Evolutionary conservation across 2,888 invertebrate genomes (phyloP).

Genomic region (Tipula helvola): DNA sequence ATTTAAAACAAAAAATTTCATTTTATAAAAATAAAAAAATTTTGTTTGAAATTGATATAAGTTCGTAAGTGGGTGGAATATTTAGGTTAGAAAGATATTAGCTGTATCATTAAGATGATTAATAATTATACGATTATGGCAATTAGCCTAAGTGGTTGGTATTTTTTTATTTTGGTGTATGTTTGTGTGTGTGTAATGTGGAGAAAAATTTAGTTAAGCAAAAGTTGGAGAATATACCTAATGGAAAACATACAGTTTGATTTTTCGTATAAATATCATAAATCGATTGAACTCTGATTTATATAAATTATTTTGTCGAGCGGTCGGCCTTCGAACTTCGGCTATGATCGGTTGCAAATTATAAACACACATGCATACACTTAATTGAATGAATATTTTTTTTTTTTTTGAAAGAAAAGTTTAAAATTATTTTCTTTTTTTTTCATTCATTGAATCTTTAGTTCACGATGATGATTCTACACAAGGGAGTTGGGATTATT

Average conservation of each 20-base stretch:
- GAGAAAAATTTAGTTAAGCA: not conserved
- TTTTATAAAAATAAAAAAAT: not conserved
- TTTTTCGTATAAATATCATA: not conserved
- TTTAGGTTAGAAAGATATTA: not conserved
- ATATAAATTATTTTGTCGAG: not conserved
- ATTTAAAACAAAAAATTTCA: not conserved
- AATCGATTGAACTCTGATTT: not conserved
- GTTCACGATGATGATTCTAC: not conserved
- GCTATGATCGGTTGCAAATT: not conserved
- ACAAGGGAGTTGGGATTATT: not conserved
- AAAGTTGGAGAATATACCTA: not conserved
- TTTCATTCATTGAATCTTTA: not conserved
- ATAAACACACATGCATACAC: not conserved
- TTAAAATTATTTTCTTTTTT: not conserved
- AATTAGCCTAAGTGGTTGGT: not conserved
- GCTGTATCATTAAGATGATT: not conserved
- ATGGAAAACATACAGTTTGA: not conserved
- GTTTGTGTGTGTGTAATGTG: not conserved
- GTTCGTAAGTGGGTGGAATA: not conserved
- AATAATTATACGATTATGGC: conserved; percentile 4
- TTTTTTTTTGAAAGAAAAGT: not conserved
- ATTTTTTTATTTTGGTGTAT: not conserved
- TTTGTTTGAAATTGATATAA: not conserved
- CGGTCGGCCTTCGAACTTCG: not conserved
- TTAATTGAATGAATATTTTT: not conserved